Percentiles rank a stretch among this genome's conserved stretches.
phyloP scores from a whole-genome alignment of 2,113 vertebrate genomes.

The Pongo pygmaeus region DNA sequence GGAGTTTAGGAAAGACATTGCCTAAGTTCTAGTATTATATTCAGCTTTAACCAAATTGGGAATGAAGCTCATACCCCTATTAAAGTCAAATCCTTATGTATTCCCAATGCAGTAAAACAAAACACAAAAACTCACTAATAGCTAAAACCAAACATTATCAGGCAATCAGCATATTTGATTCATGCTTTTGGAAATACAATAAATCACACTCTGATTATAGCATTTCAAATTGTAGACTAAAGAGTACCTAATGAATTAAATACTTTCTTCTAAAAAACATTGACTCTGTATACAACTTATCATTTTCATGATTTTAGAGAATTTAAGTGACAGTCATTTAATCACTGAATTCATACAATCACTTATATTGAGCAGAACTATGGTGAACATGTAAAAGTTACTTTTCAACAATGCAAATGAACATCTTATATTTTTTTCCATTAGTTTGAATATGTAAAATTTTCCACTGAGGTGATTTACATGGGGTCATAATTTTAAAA shows the following conservation, averaged over 20 bases:
- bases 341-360: constrained; percentile 40
- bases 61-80: constrained; percentile 36
- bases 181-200: constrained; percentile 58
- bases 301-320: constrained; percentile 69
- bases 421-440: constrained; percentile 73
- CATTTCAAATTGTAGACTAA: constrained; percentile 50
- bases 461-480: constrained; percentile 79
- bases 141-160: constrained; percentile 50
- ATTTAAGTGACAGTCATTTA: constrained; percentile 45
- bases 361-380: constrained; percentile 73
- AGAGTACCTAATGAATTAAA: constrained; percentile 53
- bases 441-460: constrained; percentile 77
- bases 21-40: background rate
- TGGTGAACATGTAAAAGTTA: constrained; percentile 67
- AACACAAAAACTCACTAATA: background rate
- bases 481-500: constrained; percentile 78
- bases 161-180: constrained; percentile 65
- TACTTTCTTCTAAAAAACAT: constrained; percentile 56
- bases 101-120: constrained; percentile 50
- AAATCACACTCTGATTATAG: constrained; percentile 56
- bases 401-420: constrained; percentile 74
- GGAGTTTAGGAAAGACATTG: background rate
- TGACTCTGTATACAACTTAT: constrained; percentile 54
- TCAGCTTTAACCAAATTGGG: constrained; percentile 49
- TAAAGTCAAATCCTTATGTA: constrained; percentile 63